Evolutionary conservation across 1,140 invertebrate genomes (phyloP), one percentile per base, ranked within the genome.

Genomic region (Chironomus tepperi): DNA sequence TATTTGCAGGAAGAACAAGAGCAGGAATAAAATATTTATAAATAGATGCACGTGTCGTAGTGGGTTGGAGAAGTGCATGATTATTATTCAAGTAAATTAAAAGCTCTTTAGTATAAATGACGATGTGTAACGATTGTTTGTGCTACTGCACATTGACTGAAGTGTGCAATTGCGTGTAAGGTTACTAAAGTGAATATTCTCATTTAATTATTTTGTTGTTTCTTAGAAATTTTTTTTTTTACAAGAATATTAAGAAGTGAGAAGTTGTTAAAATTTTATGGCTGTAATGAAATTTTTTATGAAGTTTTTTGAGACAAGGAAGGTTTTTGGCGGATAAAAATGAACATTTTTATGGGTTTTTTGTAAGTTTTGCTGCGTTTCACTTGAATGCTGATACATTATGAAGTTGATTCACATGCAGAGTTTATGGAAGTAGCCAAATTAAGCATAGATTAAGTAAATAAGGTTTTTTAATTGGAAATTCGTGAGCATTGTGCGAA

Each of bases 121-220:
- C 47, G n/a, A 57, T n/a, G n/a, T n/a, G n/a, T n/a, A n/a, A n/a
- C n/a, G n/a, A n/a, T n/a, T 65, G n/a, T 18, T 19, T 18, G 12
- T 67, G 16, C 18, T 70, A 0, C 16, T 70, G 65, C 65, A 70
- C 65, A 70, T 70, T 19, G n/a, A 8, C 18, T 18, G 16, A 21
- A 70, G 65, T 21, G 65, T 70, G 65, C 19, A 18, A 70, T 70
- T 70, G 65, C 65, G 65, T 70, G 65, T 70, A 70, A 70, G 65
- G 18, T 70, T 70, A 70, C 65, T 18, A 70, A 12, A n/a, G 47
- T 12, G n/a, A 57, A 57, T 57, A 3, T n/a, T 57, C 7, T 12
- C 2, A 12, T 57, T 57, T 57, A 57, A 12, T 10, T 57, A 10
- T 57, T 57, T n/a, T n/a, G 7, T 57, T n/a, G n/a, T 57, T 57